Conservation (phyloP, 2,113 vertebrate species). For the Dasyornis broadbenti region DNA sequence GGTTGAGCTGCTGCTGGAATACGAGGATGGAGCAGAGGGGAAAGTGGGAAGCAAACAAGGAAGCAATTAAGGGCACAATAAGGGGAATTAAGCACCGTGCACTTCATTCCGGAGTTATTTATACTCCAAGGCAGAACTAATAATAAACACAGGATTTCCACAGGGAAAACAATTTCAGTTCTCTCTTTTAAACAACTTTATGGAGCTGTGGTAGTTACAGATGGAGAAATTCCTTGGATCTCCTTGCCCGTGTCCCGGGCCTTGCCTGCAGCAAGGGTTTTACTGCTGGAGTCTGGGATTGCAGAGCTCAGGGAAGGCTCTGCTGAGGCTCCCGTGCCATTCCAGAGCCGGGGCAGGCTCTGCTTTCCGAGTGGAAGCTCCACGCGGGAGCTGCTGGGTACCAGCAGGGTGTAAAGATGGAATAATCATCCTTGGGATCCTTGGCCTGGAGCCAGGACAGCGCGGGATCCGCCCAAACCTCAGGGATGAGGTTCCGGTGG, state of each 20-base stretch:
- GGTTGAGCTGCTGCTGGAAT: constrained; percentile 19
- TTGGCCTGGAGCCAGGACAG: neutral
- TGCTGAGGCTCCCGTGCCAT: neutral
- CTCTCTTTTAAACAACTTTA: neutral
- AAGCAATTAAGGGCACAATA: constrained; percentile 47
- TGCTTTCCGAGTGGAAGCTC: neutral
- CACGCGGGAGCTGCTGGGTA: neutral
- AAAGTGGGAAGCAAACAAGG: constrained; percentile 43
- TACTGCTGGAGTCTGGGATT: neutral
- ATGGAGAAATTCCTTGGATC: neutral
- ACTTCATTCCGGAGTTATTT: constrained; percentile 18
- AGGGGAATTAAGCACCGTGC: constrained; percentile 29
- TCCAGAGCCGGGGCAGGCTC: neutral
- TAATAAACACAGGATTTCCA: constrained; percentile 49
- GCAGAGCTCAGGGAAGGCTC: neutral
- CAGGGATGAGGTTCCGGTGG: fast-evolving
- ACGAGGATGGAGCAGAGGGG: neutral
- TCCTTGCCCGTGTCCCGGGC: fast-evolving
- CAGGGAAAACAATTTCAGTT: neutral
- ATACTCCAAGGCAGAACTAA: constrained; percentile 41
- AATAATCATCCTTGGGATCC: neutral
- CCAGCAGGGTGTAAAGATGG: neutral
- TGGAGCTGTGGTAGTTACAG: neutral
- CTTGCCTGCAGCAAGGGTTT: neutral
- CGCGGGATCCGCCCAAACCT: neutral